Percentiles rank a stretch among this genome's conserved stretches.
Conservation (phyloP, 2,113 vertebrate species). For the Trichechus manatus region DNA sequence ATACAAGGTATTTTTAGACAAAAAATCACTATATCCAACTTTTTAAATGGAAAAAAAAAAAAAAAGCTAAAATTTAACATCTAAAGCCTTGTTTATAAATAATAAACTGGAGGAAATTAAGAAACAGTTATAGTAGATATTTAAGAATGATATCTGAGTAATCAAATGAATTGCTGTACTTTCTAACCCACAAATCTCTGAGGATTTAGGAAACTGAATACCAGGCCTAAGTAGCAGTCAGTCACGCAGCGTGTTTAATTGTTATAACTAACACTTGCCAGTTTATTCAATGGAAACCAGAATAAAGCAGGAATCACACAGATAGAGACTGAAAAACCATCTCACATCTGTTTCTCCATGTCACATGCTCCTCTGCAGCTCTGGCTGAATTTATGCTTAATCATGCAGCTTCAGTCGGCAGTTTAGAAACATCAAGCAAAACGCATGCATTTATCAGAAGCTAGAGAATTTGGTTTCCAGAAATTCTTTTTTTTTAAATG, state of each 20-base stretch:
- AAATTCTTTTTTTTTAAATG: neutral
- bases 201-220: neutral
- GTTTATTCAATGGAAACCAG: slow-evolving; percentile 48
- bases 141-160: slow-evolving; percentile 1
- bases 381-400: slow-evolving; percentile 26
- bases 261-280: slow-evolving; percentile 42
- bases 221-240: neutral
- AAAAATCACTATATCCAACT: neutral
- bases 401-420: slow-evolving; percentile 68
- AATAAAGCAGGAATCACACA: slow-evolving; percentile 69
- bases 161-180: slow-evolving; percentile 39
- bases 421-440: slow-evolving; percentile 59
- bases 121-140: neutral
- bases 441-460: slow-evolving; percentile 68
- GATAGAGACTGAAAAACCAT: neutral
- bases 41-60: slow-evolving; percentile 65
- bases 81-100: slow-evolving; percentile 12
- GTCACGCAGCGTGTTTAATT: neutral
- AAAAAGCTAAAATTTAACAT: slow-evolving; percentile 46
- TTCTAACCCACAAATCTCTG: slow-evolving; percentile 28
- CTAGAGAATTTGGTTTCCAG: slow-evolving; percentile 48
- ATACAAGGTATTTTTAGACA: slow-evolving; percentile 67
- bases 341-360: slow-evolving; percentile 43
- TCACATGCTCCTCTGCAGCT: slow-evolving; percentile 61
- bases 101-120: slow-evolving; percentile 21